phyloP scores from a whole-genome alignment of 2,113 vertebrate genomes.

The Hyperoodon ampullatus region DNA sequence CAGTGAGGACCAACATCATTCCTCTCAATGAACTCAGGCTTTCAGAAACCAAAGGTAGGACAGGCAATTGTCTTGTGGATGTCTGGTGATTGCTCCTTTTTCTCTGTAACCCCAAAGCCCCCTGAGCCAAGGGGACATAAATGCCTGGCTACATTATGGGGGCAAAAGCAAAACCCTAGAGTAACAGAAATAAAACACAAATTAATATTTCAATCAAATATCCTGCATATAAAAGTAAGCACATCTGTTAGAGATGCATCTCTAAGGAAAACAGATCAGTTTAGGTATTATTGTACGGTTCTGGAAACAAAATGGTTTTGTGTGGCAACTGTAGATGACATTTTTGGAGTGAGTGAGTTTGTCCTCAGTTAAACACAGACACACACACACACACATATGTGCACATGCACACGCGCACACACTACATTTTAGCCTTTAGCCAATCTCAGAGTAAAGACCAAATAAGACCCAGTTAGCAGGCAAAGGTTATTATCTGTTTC shows the following conservation, averaged over 20 bases:
- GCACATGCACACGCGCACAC: not conserved
- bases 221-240: not conserved
- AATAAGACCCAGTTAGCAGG: not conserved
- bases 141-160: not conserved
- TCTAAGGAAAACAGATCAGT: not conserved
- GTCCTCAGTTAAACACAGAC: not conserved
- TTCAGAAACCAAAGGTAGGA: not conserved
- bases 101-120: not conserved
- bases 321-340: not conserved
- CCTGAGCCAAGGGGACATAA: not conserved
- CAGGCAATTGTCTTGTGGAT: not conserved
- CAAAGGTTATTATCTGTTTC: not conserved
- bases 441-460: not conserved
- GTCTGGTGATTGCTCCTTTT: not conserved
- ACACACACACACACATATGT: not conserved
- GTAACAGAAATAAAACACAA: not conserved
- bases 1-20: not conserved
- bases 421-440: not conserved
- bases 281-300: not conserved
- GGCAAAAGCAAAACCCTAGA: not conserved
- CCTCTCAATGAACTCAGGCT: not conserved
- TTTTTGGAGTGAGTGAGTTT: too few relatives aligned
- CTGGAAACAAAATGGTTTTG: not conserved
- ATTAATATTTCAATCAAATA: not conserved
- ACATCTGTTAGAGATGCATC: not conserved